phyloP scores from a whole-genome alignment of 2,797 vertebrate species.

The Eulemur coronatus region DNA sequence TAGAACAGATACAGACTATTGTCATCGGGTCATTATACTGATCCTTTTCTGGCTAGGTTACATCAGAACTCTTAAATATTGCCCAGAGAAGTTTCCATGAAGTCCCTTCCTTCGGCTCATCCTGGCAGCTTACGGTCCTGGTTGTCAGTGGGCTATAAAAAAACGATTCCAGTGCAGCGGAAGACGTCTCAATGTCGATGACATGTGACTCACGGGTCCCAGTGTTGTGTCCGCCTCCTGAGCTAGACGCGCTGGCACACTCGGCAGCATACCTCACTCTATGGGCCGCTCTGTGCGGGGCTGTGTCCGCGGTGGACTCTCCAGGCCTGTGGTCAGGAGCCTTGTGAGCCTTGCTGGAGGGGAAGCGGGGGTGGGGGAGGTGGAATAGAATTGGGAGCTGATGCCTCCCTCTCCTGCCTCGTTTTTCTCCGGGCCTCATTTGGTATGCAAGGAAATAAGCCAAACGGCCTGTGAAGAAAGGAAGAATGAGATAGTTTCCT shows the following conservation, averaged over 20 bases:
- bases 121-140: not conserved
- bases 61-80: not conserved
- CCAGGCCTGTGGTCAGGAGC: not conserved
- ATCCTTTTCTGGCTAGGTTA: not conserved
- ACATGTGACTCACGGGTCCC: accelerated
- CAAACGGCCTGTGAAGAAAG: constrained; percentile 85
- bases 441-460: constrained; percentile 88
- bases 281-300: not conserved
- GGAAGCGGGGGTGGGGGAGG: not conserved
- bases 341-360: not conserved
- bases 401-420: constrained; percentile 66
- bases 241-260: accelerated
- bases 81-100: not conserved
- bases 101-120: not conserved
- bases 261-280: accelerated
- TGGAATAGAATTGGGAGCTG: not conserved
- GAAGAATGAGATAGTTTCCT: constrained; percentile 90
- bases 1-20: accelerated
- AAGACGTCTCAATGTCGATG: not conserved
- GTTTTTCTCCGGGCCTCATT: constrained; percentile 80
- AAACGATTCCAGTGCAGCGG: accelerated
- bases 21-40: not conserved
- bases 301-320: not conserved
- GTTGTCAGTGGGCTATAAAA: not conserved
- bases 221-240: too few species aligned